These are phyloP conservation scores for Alcedo quadribrachys DNA, from an alignment of 2,797 vertebrate species.

Conservation along the genomic window DNA sequence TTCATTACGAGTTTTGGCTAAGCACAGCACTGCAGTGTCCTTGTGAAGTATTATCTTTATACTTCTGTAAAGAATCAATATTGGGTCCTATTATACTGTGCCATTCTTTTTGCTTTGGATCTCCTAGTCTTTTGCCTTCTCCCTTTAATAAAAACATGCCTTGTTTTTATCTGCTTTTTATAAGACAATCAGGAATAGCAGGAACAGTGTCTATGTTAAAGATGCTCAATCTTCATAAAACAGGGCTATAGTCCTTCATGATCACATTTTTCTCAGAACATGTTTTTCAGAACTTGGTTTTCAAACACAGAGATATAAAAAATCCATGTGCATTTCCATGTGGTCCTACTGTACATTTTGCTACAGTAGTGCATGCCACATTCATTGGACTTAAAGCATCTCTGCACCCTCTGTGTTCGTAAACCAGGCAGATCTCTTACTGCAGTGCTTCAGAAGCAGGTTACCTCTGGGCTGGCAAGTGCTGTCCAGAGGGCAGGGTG, in stretches of 20 bases:
- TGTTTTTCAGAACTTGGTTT: not conserved
- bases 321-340: not conserved
- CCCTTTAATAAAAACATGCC: not conserved
- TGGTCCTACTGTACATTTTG: not conserved
- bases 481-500: not conserved
- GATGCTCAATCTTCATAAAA: not conserved
- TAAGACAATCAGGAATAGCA: not conserved
- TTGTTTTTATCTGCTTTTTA: not conserved
- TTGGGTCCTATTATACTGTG: not conserved
- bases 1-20: constrained; percentile 4
- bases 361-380: not conserved
- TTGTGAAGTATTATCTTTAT: not conserved
- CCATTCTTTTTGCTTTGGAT: not conserved
- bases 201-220: not conserved
- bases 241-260: not conserved
- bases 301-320: not conserved
- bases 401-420: not conserved
- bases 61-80: not conserved
- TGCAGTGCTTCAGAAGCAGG: not conserved
- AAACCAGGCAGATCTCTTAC: not conserved
- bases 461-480: not conserved
- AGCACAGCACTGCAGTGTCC: not conserved
- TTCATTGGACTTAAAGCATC: not conserved
- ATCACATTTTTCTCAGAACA: not conserved
- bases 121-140: not conserved